phyloP scores from a whole-genome alignment of 2,888 invertebrate genomes.

The Nephrotoma flavescens region DNA sequence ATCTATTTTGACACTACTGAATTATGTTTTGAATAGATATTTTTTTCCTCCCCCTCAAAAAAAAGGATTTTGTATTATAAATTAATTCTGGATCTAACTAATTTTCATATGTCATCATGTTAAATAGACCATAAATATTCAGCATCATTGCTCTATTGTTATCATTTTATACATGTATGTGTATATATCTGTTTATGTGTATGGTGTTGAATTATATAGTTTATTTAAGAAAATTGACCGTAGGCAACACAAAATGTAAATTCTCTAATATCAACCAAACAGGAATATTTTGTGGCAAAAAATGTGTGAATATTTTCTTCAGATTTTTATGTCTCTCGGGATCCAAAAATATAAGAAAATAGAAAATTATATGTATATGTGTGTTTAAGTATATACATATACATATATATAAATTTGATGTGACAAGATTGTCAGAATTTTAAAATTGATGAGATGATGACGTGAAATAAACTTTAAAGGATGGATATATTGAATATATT shows the following conservation, averaged over 20 bases:
- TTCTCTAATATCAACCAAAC: not conserved
- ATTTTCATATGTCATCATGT: not conserved
- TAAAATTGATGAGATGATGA: not conserved
- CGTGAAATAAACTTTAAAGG: not conserved
- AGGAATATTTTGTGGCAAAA: not conserved
- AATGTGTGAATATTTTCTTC: not conserved
- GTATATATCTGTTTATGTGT: not conserved
- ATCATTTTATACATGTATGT: not conserved
- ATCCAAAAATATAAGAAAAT: not conserved
- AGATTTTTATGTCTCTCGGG: not conserved
- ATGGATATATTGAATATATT: not conserved
- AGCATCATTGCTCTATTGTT: not conserved
- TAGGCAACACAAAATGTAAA: not conserved
- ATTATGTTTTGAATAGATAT: not conserved
- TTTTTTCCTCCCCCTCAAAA: not conserved
- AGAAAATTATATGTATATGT: not conserved
- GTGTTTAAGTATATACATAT: not conserved
- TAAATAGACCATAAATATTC: not conserved
- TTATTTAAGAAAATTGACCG: not conserved
- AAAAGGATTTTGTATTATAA: not conserved
- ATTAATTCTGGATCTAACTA: not conserved
- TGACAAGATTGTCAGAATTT: not conserved
- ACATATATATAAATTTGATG: not conserved
- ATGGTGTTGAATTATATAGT: not conserved
- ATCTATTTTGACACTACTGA: not conserved